A percentile compares a stretch with the other conserved stretches of the same genome.
Evolutionary conservation across 2,113 vertebrate genomes (phyloP).

Genomic region (Neotragus moschatus): DNA sequence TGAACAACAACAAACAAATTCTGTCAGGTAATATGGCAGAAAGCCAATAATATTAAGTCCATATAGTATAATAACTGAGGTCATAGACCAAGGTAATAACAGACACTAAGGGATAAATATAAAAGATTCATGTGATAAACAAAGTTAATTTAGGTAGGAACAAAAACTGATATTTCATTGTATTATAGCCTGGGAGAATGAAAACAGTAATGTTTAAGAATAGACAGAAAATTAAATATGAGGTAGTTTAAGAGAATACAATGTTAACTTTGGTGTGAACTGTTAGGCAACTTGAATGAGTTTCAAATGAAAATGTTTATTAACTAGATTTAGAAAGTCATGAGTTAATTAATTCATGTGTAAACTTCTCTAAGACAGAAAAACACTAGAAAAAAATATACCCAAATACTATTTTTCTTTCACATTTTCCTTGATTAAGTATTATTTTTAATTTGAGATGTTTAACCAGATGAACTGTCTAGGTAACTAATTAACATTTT

Average conservation of each 20-base stretch:
- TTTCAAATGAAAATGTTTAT: background rate
- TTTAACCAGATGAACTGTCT: slow-evolving; percentile 20
- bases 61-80: background rate
- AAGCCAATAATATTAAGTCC: background rate
- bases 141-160: background rate
- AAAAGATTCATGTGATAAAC: background rate
- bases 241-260: background rate
- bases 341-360: background rate
- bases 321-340: background rate
- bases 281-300: background rate
- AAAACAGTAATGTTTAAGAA: background rate
- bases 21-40: background rate
- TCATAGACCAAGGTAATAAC: background rate
- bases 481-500: slow-evolving; percentile 36
- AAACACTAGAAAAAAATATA: background rate
- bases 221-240: background rate
- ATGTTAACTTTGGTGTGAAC: background rate
- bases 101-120: background rate
- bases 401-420: slow-evolving; percentile 28
- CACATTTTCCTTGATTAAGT: slow-evolving; percentile 59
- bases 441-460: slow-evolving; percentile 45
- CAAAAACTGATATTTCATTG: background rate
- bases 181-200: background rate
- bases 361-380: background rate
- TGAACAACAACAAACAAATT: background rate